A percentile compares a stretch with the other conserved stretches of the same genome.
Evolutionary conservation across 2,888 invertebrate genomes (phyloP).

Genomic region (Oithona nana): DNA sequence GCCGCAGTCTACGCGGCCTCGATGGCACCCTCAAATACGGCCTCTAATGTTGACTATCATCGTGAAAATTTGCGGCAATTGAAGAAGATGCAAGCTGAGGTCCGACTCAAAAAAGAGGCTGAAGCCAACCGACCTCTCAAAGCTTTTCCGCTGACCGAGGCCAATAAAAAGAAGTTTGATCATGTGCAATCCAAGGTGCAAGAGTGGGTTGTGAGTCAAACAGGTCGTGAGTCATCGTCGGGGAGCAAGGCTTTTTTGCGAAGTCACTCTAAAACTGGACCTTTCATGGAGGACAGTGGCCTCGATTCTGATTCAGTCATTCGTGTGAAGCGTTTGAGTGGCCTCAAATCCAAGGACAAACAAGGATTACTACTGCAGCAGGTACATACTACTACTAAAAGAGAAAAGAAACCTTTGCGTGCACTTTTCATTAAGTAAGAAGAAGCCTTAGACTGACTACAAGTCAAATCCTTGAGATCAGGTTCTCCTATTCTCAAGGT

Average conservation of each 20-base stretch:
- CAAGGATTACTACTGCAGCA: background rate
- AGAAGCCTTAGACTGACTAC: too few relatives aligned
- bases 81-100: background rate
- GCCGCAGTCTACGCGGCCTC: background rate
- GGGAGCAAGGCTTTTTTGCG: background rate
- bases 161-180: background rate
- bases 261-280: background rate
- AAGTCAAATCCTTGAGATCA: too few relatives aligned
- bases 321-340: background rate
- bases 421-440: too few relatives aligned
- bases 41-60: background rate
- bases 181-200: background rate
- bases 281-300: background rate
- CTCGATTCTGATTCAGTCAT: background rate
- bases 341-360: background rate
- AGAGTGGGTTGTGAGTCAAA: background rate
- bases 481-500: too few relatives aligned
- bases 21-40: background rate
- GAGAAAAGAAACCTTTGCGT: too few relatives aligned
- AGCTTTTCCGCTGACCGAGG: background rate
- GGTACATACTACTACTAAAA: too few relatives aligned
- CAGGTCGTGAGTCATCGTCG: background rate
- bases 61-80: background rate
- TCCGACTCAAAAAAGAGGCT: background rate
- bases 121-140: background rate